These are phyloP conservation scores for Cheilosia variabilis DNA, from an alignment of 2,888 invertebrate species.

Conservation along the genomic window DNA sequence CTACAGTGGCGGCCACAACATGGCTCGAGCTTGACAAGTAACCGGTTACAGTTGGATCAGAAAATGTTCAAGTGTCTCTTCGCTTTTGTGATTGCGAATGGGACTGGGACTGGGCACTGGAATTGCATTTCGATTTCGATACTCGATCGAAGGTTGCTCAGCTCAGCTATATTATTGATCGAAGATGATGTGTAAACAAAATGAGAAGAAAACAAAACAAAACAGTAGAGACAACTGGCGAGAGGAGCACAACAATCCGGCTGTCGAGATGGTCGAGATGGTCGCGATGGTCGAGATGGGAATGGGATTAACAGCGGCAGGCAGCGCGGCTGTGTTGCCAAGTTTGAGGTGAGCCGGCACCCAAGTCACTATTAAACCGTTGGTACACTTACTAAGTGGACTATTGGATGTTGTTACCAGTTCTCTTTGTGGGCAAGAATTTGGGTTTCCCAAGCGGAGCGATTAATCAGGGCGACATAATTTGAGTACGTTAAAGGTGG, in stretches of 20 bases:
- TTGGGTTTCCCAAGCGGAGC: slow-evolving; percentile 59
- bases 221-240: neutral
- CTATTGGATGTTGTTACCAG: slow-evolving; percentile 2
- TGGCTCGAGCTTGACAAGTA: slow-evolving; percentile 22
- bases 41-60: slow-evolving; percentile 62
- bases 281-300: too few relatives aligned
- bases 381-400: neutral
- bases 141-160: slow-evolving; percentile 68
- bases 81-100: neutral
- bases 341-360: slow-evolving; percentile 26
- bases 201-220: slow-evolving; percentile 40
- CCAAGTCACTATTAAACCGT: neutral
- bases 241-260: slow-evolving; percentile 23
- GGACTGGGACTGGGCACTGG: too few relatives aligned
- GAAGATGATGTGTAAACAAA: slow-evolving; percentile 75
- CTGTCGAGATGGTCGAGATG: too few relatives aligned
- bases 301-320: slow-evolving; percentile 2
- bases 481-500: slow-evolving; percentile 38
- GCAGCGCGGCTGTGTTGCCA: slow-evolving; percentile 49
- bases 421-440: slow-evolving; percentile 31
- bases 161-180: slow-evolving; percentile 46
- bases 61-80: slow-evolving; percentile 19
- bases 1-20: slow-evolving; percentile 60
- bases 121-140: slow-evolving; percentile 68
- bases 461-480: slow-evolving; percentile 59